Evolutionary conservation across 92 coral and sea anemone species (phyloP).

Genomic region (Montipora capitata): DNA sequence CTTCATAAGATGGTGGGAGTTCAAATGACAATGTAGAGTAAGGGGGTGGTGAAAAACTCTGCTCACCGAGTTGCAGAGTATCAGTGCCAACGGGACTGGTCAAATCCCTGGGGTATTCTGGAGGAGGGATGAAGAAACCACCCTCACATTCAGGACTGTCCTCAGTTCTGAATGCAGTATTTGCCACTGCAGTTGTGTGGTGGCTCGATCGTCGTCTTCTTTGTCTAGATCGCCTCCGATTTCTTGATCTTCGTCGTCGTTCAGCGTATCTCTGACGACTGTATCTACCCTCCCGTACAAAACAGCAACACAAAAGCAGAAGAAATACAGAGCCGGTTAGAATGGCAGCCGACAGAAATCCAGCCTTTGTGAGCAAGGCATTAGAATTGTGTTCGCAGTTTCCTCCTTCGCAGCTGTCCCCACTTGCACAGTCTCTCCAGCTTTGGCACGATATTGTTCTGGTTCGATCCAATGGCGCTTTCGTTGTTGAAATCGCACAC

Average conservation of each 20-base stretch:
- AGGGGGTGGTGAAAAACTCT: conserved; percentile 65
- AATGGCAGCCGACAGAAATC: conserved; percentile 84
- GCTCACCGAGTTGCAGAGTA: not conserved
- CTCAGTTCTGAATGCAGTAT: conserved; percentile 30
- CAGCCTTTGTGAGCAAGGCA: conserved; percentile 60
- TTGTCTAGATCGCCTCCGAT: conserved; percentile 20
- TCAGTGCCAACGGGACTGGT: not conserved
- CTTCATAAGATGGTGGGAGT: conserved; percentile 83
- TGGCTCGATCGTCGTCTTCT: conserved; percentile 38
- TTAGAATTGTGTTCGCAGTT: conserved; percentile 29
- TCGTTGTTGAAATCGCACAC: conserved; percentile 8
- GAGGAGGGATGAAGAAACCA: conserved; percentile 17
- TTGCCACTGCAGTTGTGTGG: conserved; percentile 22
- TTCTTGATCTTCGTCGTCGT: conserved; percentile 44
- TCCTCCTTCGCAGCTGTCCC: conserved; percentile 57
- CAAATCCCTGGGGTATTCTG: conserved; percentile 45
- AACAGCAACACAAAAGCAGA: conserved; percentile 77
- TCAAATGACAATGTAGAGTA: conserved; percentile 77
- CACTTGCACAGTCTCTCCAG: conserved; percentile 33
- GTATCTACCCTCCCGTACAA: conserved; percentile 72
- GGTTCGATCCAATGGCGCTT: not conserved
- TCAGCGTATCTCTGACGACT: conserved; percentile 52
- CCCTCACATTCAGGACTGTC: conserved; percentile 1
- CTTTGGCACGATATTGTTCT: not conserved
- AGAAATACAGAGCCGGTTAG: conserved; percentile 80